phyloP scores from a whole-genome alignment of 1,140 invertebrate species.

The Drusus annulatus region DNA sequence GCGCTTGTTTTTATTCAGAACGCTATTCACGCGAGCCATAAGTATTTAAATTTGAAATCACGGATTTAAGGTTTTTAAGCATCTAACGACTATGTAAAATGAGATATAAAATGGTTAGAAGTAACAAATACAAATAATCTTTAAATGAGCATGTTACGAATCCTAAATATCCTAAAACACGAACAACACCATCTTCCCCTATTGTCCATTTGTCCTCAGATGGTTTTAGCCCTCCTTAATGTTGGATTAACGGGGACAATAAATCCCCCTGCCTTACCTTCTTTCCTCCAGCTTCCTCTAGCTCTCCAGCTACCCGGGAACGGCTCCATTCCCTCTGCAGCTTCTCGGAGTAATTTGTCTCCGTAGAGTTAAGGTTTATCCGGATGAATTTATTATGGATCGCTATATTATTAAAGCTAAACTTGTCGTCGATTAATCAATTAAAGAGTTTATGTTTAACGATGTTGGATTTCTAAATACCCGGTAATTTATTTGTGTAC shows the following conservation, averaged over 20 bases:
- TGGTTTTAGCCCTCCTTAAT: conserved; percentile 33
- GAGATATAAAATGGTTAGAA: too few species aligned
- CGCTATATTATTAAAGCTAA: conserved; percentile 33
- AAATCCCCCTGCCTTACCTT: conserved; percentile 5
- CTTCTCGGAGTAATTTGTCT: conserved; percentile 31
- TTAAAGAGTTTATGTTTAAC: conserved; percentile 30
- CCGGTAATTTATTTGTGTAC: neutral
- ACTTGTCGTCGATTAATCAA: conserved; percentile 37
- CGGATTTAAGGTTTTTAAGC: too few species aligned
- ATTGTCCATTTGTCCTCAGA: conserved; percentile 41
- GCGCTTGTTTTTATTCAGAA: too few species aligned
- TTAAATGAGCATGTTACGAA: neutral
- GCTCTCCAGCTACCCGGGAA: neutral
- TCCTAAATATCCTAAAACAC: neutral
- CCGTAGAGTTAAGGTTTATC: neutral
- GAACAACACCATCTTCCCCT: neutral
- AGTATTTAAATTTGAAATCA: too few species aligned
- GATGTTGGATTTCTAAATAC: conserved; percentile 1
- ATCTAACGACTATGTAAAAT: too few species aligned
- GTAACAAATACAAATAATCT: too few species aligned
- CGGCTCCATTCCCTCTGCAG: neutral
- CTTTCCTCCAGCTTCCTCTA: too few species aligned
- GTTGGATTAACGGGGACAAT: conserved; percentile 33
- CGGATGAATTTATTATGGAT: conserved; percentile 39
- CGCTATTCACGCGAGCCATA: too few species aligned